A percentile compares a stretch with the other conserved stretches of the same genome.
Conservation (phyloP, 2,113 vertebrate genomes). For the Prolemur simus region DNA sequence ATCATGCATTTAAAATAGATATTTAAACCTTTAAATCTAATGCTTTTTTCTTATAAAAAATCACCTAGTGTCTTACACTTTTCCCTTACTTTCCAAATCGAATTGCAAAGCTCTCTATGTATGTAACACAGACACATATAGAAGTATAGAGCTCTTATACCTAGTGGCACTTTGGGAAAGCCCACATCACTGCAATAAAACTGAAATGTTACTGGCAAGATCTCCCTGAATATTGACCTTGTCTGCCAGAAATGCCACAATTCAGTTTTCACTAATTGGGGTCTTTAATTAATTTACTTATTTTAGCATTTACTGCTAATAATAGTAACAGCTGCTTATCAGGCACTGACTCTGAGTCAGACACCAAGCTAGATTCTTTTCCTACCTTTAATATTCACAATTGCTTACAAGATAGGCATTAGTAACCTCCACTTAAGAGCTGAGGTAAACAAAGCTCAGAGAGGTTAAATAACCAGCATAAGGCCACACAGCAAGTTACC, state of each 20-base stretch:
- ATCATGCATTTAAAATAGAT: constrained; percentile 45
- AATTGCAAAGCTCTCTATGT: neutral
- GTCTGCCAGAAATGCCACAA: neutral
- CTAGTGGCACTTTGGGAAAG: neutral
- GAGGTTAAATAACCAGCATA: neutral
- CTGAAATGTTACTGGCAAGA: neutral
- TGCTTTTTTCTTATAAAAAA: neutral
- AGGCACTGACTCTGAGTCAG: neutral
- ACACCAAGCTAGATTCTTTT: neutral
- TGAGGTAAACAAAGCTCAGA: neutral
- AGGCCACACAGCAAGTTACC: neutral
- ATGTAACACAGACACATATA: neutral
- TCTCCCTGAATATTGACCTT: neutral
- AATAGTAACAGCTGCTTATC: neutral
- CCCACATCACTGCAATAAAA: neutral
- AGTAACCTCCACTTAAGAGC: neutral
- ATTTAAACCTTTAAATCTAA: constrained; percentile 42
- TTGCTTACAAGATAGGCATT: neutral
- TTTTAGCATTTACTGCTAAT: neutral
- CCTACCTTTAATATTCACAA: neutral
- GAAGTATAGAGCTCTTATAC: neutral
- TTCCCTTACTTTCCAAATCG: neutral
- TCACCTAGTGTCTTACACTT: neutral
- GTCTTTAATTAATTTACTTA: neutral
- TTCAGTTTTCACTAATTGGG: neutral